Percentiles rank a stretch among this genome's conserved stretches.
These are phyloP conservation scores for Dermochelys coriacea DNA, from an alignment of 2,797 vertebrate species.

Conservation along the genomic window DNA sequence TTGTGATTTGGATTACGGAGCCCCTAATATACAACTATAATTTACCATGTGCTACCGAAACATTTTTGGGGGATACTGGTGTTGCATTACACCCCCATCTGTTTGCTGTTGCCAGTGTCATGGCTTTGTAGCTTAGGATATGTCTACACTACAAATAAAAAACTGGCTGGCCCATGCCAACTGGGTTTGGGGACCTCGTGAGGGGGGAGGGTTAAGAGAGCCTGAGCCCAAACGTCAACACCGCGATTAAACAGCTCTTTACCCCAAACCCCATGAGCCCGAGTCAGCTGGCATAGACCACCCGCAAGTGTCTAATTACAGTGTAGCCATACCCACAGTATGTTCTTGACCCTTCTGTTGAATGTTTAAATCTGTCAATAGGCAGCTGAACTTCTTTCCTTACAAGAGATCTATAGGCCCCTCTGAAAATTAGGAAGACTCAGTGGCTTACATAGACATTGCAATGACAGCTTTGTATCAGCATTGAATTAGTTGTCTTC, in stretches of 20 bases:
- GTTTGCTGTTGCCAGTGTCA: no score
- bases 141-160: no score
- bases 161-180: no score
- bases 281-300: not conserved
- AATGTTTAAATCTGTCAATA: not conserved
- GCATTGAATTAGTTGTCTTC: not conserved
- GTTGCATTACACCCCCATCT: no score
- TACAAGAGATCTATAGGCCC: not conserved
- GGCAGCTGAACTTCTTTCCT: not conserved
- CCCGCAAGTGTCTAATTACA: not conserved
- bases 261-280: no score
- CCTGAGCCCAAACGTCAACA: not conserved
- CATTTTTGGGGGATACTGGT: no score
- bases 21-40: no score
- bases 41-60: no score
- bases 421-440: not conserved
- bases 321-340: not conserved
- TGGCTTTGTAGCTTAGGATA: no score
- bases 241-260: not conserved
- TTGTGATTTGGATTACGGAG: no score
- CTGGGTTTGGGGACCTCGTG: no score
- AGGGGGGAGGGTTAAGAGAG: not conserved
- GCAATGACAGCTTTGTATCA: not conserved
- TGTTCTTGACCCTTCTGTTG: not conserved
- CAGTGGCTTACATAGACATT: not conserved